Percentiles rank a stretch among this genome's conserved stretches.
Evolutionary conservation across 2,888 invertebrate species (phyloP).

Genomic region (Epinotia nisella): DNA sequence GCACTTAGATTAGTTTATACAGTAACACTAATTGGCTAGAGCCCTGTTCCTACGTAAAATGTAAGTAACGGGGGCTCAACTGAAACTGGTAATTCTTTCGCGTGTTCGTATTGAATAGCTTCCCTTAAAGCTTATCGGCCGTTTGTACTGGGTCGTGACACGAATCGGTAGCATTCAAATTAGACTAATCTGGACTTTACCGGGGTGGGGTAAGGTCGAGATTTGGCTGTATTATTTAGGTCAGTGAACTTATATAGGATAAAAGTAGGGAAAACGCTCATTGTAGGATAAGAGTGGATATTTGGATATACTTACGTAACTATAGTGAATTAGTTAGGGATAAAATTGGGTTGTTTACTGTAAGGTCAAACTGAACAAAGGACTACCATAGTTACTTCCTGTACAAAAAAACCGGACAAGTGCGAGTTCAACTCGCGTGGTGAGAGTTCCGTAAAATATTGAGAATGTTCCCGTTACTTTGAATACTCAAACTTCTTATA

Average conservation of each 20-base stretch:
- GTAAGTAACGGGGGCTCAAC: not conserved
- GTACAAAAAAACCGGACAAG: too few relatives aligned
- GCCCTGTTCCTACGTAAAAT: not conserved
- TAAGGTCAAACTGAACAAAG: not conserved
- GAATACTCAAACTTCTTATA: too few relatives aligned
- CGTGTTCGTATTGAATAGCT: conserved; percentile 26
- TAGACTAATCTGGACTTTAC: not conserved
- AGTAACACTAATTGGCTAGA: conserved; percentile 19
- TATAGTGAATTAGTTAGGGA: conserved; percentile 33
- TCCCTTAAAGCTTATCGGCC: conserved; percentile 37
- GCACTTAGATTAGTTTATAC: conserved; percentile 6
- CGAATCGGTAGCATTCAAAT: conserved; percentile 3
- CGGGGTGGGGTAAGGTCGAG: not conserved
- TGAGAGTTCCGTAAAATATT: too few relatives aligned
- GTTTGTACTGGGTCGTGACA: conserved; percentile 30
- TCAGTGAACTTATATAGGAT: conserved; percentile 26
- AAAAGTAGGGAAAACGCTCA: conserved; percentile 29
- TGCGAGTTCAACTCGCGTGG: too few relatives aligned
- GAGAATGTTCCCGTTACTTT: too few relatives aligned
- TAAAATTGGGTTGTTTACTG: conserved; percentile 27
- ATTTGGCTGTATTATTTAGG: not conserved
- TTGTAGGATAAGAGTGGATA: conserved; percentile 19
- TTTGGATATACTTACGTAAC: conserved; percentile 25
- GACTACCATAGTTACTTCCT: too few relatives aligned
- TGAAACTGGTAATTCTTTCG: conserved; percentile 16